Evolutionary conservation across 2,113 vertebrate species (phyloP).

Genomic region (Conger conger): DNA sequence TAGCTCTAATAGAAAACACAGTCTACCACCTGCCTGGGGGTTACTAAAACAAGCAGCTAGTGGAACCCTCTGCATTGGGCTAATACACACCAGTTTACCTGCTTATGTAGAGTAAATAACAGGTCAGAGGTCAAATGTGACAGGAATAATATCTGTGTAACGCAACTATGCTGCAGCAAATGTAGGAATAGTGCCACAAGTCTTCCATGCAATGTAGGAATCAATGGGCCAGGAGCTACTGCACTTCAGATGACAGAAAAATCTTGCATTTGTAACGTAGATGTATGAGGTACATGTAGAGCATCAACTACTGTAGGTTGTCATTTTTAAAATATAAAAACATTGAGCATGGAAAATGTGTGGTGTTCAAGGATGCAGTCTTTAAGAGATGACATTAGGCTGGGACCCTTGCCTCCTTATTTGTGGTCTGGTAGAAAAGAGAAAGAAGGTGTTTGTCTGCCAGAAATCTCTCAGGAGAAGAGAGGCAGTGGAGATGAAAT

Average conservation of each 20-base stretch:
- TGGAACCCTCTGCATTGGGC: neutral
- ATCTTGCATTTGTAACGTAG: neutral
- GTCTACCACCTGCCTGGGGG: neutral
- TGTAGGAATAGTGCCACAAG: neutral
- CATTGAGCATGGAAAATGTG: neutral
- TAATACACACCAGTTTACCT: neutral
- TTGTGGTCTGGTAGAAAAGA: neutral
- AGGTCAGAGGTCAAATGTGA: neutral
- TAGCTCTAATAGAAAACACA: neutral
- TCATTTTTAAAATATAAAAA: no score
- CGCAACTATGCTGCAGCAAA: neutral
- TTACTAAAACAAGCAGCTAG: neutral
- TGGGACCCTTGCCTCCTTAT: neutral
- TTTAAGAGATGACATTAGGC: no score
- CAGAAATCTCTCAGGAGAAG: neutral
- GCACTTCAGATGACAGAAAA: neutral
- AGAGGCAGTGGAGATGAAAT: neutral
- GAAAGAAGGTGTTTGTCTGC: neutral
- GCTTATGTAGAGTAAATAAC: neutral
- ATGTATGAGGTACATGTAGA: neutral
- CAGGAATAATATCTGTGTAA: neutral
- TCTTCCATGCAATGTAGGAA: neutral
- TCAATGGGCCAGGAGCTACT: neutral
- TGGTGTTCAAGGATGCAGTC: neutral
- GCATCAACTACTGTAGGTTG: neutral